phyloP scores from a whole-genome alignment of 2,888 invertebrate species.

The Blomia tropicalis region DNA sequence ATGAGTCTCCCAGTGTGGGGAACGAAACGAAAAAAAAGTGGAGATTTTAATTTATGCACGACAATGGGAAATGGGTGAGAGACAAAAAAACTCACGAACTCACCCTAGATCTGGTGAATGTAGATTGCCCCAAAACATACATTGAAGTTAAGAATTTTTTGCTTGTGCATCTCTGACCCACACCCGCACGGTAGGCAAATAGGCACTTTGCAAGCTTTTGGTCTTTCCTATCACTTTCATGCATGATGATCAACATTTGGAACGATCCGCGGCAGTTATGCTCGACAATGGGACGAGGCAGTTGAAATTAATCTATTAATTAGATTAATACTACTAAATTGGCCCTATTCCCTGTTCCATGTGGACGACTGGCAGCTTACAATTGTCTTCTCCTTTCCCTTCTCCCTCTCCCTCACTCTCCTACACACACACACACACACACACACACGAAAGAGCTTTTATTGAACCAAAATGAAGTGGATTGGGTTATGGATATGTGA shows the following conservation, averaged over 20 bases:
- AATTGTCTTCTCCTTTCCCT: too few species aligned
- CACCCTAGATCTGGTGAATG: not conserved
- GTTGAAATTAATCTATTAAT: constrained; percentile 12
- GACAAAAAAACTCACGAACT: not conserved
- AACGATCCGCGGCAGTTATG: not conserved
- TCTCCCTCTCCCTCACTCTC: too few species aligned
- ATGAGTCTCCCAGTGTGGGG: not conserved
- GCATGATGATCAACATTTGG: constrained; percentile 11
- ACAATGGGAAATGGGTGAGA: not conserved
- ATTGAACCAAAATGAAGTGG: too few species aligned
- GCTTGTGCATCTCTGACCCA: not conserved
- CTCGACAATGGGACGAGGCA: not conserved
- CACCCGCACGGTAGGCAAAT: not conserved
- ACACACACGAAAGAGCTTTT: too few species aligned
- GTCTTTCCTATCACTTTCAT: not conserved
- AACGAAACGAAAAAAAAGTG: too few species aligned
- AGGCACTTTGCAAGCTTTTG: too few species aligned
- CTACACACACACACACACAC: too few species aligned
- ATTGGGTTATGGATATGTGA: too few species aligned
- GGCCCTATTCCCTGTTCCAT: not conserved
- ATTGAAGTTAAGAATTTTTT: not conserved
- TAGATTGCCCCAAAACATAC: not conserved
- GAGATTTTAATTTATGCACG: not conserved
- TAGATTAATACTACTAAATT: constrained; percentile 10
- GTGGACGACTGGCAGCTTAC: not conserved